Evolutionary conservation across 2,888 invertebrate genomes (phyloP).

Genomic region (Lottia gigantea): DNA sequence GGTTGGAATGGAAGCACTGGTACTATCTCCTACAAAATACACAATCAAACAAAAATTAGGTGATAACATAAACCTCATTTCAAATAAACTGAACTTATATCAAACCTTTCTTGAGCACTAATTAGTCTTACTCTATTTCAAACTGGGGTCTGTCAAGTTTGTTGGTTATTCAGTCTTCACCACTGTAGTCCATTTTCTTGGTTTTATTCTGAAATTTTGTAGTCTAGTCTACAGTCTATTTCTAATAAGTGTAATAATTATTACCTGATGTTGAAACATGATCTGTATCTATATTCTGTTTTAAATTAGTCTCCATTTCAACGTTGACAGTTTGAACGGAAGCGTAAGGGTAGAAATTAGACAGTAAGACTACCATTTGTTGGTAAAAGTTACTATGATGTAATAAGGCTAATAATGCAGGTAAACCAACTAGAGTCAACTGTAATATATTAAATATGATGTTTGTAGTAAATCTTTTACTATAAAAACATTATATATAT

Average conservation of each 20-base stretch:
- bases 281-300: background rate
- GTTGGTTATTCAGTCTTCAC: no score
- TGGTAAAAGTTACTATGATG: slow-evolving; percentile 64
- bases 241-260: no score
- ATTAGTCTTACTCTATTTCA: no score
- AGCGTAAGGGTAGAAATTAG: slow-evolving; percentile 58
- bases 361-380: slow-evolving; percentile 52
- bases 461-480: background rate
- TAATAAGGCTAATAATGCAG: slow-evolving; percentile 59
- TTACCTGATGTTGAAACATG: background rate
- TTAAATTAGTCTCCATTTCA: slow-evolving; percentile 27
- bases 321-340: slow-evolving; percentile 53
- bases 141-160: no score
- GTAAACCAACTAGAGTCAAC: slow-evolving; percentile 61
- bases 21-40: background rate
- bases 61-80: no score
- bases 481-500: no score
- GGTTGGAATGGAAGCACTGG: background rate
- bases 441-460: slow-evolving; percentile 23
- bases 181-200: no score
- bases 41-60: no score
- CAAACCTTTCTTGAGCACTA: no score
- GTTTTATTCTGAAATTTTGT: no score
- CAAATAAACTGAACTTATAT: no score
- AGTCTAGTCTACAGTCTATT: no score